phyloP scores from a whole-genome alignment of 53 echinoderm and acorn worm genomes.

The Holothuria scabra region DNA sequence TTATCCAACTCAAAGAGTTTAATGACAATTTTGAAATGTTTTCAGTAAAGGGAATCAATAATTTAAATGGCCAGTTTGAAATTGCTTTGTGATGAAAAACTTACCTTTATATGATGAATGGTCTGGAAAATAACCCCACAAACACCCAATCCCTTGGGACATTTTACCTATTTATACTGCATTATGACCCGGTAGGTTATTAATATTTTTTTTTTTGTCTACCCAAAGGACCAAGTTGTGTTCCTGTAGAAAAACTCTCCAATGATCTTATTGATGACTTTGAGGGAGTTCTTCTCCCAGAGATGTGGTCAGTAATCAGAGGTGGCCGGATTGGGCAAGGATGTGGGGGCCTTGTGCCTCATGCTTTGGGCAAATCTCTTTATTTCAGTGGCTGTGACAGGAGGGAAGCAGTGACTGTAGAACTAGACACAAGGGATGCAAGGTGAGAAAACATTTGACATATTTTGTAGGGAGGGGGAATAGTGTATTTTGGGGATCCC shows the following conservation, averaged over 20 bases:
- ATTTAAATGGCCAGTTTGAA: no score
- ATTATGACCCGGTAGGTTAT: no score
- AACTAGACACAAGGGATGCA: slow-evolving; percentile 73
- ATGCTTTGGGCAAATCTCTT: slow-evolving; percentile 90
- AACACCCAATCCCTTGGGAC: no score
- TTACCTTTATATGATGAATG: no score
- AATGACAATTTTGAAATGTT: no score
- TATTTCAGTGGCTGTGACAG: slow-evolving; percentile 91
- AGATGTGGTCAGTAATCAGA: slow-evolving; percentile 72
- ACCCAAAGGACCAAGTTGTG: slow-evolving; percentile 65
- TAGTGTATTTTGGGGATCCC: no score
- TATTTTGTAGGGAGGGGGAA: no score
- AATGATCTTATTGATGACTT: slow-evolving; percentile 78
- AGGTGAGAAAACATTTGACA: slow-evolving; percentile 50
- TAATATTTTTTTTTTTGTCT: not conserved
- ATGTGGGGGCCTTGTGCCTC: slow-evolving; percentile 85
- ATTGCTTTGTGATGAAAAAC: no score
- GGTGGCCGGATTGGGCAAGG: slow-evolving; percentile 86
- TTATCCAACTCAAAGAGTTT: no score
- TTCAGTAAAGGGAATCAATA: no score
- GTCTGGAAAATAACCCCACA: no score
- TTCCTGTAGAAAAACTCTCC: slow-evolving; percentile 56
- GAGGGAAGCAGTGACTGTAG: slow-evolving; percentile 87
- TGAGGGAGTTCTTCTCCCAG: slow-evolving; percentile 62
- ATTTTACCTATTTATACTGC: no score